Base-by-base conservation (phyloP, 2,113 vertebrate species). In the Lates calcarifer region DNA sequence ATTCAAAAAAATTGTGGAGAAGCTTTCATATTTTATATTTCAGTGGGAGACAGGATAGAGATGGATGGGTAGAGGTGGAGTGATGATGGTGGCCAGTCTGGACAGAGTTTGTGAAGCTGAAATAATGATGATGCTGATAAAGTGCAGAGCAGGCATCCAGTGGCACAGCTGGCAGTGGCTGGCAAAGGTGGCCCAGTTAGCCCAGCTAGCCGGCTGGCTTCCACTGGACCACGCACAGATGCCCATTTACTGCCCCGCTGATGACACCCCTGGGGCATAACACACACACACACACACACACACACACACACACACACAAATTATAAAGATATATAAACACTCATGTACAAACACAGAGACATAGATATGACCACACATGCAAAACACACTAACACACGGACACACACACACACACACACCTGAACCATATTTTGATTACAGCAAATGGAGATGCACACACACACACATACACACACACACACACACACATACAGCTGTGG, bases 181-280 rank as follows among this genome's bases (percentile, higher is more conserved):
- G 81, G 83, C 87, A 84, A 79, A 90, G 92, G 91, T 92, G 93
- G 91, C 90, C 90, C 90, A 88, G 88, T 93, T 91, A 93, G 93
- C 84, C 89, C 87, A 82, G 89, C 91, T 93, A 91, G 87, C 88
- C 85, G 87, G 92, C 90, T 89, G 87, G 86, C 91, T 92, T 93
- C 90, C 92, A 91, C 91, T 92, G 92, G 93, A 94, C 93, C 91
- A 94, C 84, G 87, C 94, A 93, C 94, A 93, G 93, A 95, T 94
- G 94, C 94, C 94, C 93, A 94, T 94, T 95, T 93, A 94, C 93
- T 95, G 94, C 93, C 93, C 94, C 63, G 65, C 91, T 94, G 94
- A 95, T 92, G 94, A 91, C 90, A 94, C 94, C 93, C 93, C 29
- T 29, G 90, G 90, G 93, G 90, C 88, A 75, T 63, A 56, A 81